These are phyloP conservation scores for Saxidomus purpurata DNA, from an alignment of 1,140 invertebrate species.

Conservation along the genomic window DNA sequence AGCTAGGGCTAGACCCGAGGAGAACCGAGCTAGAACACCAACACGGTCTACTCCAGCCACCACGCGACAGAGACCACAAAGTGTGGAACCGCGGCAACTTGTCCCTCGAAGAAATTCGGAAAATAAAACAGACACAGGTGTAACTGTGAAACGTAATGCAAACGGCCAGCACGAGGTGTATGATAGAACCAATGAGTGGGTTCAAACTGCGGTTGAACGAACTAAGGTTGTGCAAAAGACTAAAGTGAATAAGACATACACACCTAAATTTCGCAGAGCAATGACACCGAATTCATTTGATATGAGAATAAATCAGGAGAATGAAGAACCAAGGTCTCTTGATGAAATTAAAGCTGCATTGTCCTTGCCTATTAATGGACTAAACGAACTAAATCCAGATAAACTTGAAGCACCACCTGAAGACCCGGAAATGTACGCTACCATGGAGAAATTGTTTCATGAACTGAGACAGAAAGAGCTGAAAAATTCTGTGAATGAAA, in stretches of 20 bases:
- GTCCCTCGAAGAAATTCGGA: conserved; percentile 27
- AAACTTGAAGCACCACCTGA: conserved; percentile 79
- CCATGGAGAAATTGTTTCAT: conserved; percentile 82
- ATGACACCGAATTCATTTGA: conserved; percentile 78
- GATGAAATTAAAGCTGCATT: conserved; percentile 82
- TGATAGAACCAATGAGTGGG: conserved; percentile 81
- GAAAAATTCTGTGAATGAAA: conserved; percentile 79
- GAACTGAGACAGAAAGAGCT: conserved; percentile 80
- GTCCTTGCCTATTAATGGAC: conserved; percentile 75
- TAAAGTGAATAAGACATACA: conserved; percentile 65
- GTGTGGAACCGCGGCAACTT: conserved; percentile 68
- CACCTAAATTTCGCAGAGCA: conserved; percentile 68
- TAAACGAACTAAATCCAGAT: conserved; percentile 65
- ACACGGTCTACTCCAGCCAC: conserved; percentile 20
- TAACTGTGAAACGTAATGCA: conserved; percentile 17
- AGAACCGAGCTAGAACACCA: conserved; percentile 16
- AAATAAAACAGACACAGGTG: conserved; percentile 43
- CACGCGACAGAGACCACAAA: conserved; percentile 63
- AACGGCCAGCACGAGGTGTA: conserved; percentile 57
- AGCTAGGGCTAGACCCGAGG: conserved; percentile 52
- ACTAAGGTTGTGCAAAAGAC: conserved; percentile 65
- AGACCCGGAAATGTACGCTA: conserved; percentile 81
- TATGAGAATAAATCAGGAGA: conserved; percentile 62
- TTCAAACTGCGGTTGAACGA: conserved; percentile 76
- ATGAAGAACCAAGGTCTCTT: conserved; percentile 74